Conservation (phyloP, 2,113 vertebrate genomes). For the Meles meles region DNA sequence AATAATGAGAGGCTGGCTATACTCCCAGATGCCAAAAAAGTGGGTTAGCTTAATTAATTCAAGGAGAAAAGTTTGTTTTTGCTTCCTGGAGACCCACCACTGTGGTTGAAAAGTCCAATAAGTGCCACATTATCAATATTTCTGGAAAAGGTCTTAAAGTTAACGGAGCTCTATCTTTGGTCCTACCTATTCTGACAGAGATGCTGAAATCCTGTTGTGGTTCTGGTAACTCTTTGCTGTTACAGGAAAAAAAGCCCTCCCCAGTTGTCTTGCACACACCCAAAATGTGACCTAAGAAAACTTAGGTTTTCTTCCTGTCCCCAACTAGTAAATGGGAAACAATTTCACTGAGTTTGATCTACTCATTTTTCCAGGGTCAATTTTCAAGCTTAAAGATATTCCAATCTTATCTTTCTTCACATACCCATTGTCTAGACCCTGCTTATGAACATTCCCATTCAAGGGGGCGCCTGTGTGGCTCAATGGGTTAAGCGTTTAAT, state of each 20-base stretch:
- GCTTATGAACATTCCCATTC: not conserved
- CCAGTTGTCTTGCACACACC: not conserved
- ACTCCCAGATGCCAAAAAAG: conserved; percentile 35
- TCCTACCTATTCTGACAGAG: not conserved
- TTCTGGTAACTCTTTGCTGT: not conserved
- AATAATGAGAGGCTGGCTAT: conserved; percentile 33
- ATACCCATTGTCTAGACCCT: not conserved
- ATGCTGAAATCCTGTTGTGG: not conserved
- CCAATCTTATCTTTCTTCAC: not conserved
- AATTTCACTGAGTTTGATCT: not conserved
- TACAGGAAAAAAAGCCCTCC: not conserved
- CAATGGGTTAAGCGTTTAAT: not conserved
- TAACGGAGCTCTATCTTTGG: not conserved
- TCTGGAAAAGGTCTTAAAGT: not conserved
- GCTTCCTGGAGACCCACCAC: not conserved
- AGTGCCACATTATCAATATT: not conserved
- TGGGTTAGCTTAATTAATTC: conserved; percentile 47
- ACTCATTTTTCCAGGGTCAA: not conserved
- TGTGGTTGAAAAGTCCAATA: not conserved
- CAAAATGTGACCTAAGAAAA: not conserved
- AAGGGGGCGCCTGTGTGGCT: not conserved
- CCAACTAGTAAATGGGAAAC: not conserved
- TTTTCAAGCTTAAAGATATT: not conserved
- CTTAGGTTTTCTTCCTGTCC: not conserved
- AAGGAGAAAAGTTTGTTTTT: not conserved